These are phyloP conservation scores for Acanthurus tractus DNA, from an alignment of 2,797 vertebrate species.

Conservation along the genomic window DNA sequence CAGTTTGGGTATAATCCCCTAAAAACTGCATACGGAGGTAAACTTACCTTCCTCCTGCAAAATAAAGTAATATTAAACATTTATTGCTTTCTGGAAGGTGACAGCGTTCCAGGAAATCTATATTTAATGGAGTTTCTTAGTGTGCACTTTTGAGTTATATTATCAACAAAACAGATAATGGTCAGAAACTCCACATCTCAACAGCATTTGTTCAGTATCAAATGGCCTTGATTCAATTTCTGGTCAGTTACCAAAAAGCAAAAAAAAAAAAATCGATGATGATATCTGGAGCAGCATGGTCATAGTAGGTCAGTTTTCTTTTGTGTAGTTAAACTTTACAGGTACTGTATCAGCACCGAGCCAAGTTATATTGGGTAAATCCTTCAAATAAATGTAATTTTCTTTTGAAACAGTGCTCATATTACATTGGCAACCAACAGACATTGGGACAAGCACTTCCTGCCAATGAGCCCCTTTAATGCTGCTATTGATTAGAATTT, in stretches of 20 bases:
- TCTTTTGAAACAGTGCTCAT: slow-evolving; percentile 33
- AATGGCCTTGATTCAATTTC: not conserved
- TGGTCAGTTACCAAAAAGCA: not conserved
- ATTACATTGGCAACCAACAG: slow-evolving; percentile 39
- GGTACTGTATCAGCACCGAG: not conserved
- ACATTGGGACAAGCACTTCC: slow-evolving; percentile 32
- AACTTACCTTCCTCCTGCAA: not conserved
- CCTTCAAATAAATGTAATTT: not conserved
- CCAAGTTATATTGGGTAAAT: slow-evolving; percentile 13
- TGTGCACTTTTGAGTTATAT: not conserved
- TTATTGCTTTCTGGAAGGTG: not conserved
- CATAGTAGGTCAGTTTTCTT: not conserved
- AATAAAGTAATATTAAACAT: not conserved
- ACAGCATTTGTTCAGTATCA: not conserved
- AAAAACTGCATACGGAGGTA: not conserved
- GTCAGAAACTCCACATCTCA: not conserved
- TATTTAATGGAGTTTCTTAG: not conserved
- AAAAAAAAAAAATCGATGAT: not conserved
- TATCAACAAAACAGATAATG: not conserved
- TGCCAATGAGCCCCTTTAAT: slow-evolving; percentile 40
- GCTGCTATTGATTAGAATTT: slow-evolving; percentile 57
- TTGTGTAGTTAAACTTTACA: not conserved
- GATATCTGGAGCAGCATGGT: not conserved
- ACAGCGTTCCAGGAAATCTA: not conserved
- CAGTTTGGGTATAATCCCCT: not conserved